Evolutionary conservation across 2,113 vertebrate species (phyloP).

Genomic region (Tichodroma muraria): DNA sequence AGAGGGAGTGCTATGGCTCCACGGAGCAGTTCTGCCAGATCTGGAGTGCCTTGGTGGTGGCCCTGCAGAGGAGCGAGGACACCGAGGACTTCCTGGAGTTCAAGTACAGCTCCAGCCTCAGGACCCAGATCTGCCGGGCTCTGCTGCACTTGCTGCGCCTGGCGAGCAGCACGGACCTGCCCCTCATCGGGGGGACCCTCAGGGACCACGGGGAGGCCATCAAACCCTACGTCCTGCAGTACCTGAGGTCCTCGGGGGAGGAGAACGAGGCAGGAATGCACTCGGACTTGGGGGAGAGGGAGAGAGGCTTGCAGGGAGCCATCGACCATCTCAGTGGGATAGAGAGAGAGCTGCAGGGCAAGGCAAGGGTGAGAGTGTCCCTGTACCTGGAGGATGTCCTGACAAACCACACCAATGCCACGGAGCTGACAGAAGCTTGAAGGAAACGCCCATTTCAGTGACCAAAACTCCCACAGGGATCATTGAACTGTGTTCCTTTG

Average conservation of each 20-base stretch:
- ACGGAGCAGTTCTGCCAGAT: constrained; percentile 73
- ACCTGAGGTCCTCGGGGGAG: constrained; percentile 69
- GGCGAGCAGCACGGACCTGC: constrained; percentile 74
- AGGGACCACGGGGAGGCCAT: constrained; percentile 58
- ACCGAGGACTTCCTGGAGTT: constrained; percentile 90
- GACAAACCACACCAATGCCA: constrained; percentile 41
- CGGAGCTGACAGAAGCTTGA: background rate
- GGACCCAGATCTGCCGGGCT: constrained; percentile 82
- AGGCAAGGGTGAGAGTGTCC: constrained; percentile 35
- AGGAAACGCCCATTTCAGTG: accelerated
- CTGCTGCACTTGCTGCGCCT: constrained; percentile 84
- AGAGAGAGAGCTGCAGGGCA: constrained; percentile 33
- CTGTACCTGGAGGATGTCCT: constrained; percentile 76
- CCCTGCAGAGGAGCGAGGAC: constrained; percentile 87
- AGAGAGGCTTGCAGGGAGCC: constrained; percentile 60
- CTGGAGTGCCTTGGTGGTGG: constrained; percentile 83
- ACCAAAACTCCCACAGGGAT: background rate
- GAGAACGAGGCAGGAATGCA: background rate
- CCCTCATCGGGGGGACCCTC: constrained; percentile 59
- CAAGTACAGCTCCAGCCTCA: constrained; percentile 89
- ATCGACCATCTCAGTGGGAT: constrained; percentile 67
- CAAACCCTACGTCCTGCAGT: constrained; percentile 74
- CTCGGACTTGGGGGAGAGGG: constrained; percentile 58
- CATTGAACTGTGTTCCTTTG: accelerated
- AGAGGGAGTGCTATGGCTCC: constrained; percentile 79